Conservation (phyloP, 2,888 invertebrate species). For the Gnatocerus cornutus region DNA sequence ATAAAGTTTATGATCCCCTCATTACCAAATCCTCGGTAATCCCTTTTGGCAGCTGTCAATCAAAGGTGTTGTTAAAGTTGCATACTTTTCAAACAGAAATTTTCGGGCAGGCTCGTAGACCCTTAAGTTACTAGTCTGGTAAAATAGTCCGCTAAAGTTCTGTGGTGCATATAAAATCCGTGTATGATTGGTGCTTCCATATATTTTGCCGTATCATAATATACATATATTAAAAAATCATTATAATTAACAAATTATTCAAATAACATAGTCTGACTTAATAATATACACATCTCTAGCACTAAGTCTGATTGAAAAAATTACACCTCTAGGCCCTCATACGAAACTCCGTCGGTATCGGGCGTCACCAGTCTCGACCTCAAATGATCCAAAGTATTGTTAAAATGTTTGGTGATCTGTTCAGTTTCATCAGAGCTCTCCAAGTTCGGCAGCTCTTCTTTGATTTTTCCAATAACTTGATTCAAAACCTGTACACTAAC, state of each 20-base stretch:
- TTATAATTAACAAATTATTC: conserved; percentile 35
- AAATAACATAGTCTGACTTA: conserved; percentile 11
- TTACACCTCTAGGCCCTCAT: conserved; percentile 77
- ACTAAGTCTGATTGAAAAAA: background rate
- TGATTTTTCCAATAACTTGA: conserved; percentile 93
- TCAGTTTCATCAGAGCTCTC: conserved; percentile 97
- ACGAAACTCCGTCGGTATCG: conserved; percentile 76
- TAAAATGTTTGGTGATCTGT: conserved; percentile 96
- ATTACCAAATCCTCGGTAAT: too few relatives aligned
- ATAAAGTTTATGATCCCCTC: too few relatives aligned
- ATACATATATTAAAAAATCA: conserved; percentile 47
- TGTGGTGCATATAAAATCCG: too few relatives aligned
- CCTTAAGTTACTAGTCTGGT: too few relatives aligned
- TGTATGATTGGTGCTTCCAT: conserved; percentile 4
- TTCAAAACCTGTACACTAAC: conserved; percentile 68
- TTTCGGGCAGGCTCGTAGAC: too few relatives aligned
- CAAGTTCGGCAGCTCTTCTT: conserved; percentile 93
- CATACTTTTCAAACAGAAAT: too few relatives aligned
- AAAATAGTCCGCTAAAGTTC: too few relatives aligned
- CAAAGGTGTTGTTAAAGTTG: too few relatives aligned
- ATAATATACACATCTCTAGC: conserved; percentile 39
- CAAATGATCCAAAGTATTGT: conserved; percentile 89
- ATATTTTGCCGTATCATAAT: conserved; percentile 40
- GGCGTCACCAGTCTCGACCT: conserved; percentile 80
- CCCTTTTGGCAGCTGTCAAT: too few relatives aligned